Conservation (phyloP, 2,888 invertebrate genomes). For the Drosophila paranaensis region DNA sequence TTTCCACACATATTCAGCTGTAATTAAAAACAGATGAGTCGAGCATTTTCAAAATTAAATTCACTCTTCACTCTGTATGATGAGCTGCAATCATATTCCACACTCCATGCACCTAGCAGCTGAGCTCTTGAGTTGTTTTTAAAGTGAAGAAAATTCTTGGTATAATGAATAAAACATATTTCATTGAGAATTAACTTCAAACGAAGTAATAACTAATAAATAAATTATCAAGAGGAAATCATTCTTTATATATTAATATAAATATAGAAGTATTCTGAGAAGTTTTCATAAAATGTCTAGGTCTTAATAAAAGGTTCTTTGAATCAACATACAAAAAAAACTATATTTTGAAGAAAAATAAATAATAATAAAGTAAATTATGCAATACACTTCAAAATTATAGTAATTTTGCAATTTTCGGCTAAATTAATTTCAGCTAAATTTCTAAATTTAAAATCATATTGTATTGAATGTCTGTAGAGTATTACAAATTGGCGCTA, state of each 20-base stretch:
- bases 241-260: too few relatives aligned
- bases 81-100: not conserved
- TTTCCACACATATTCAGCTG: constrained; percentile 22
- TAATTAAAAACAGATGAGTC: constrained; percentile 58
- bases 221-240: too few relatives aligned
- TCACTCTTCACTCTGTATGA: not conserved
- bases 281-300: too few relatives aligned
- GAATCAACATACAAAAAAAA: too few relatives aligned
- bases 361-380: not conserved
- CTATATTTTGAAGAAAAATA: not conserved
- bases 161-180: not conserved
- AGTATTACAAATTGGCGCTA: not conserved
- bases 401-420: not conserved
- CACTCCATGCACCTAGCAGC: not conserved
- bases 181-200: too few relatives aligned
- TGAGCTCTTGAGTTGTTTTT: not conserved
- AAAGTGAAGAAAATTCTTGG: not conserved
- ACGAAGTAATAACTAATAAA: too few relatives aligned
- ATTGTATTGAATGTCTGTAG: not conserved
- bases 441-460: not conserved
- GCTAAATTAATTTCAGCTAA: not conserved
- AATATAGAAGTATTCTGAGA: too few relatives aligned
- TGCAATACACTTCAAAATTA: too few relatives aligned
- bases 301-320: too few relatives aligned
- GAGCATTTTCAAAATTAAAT: constrained; percentile 13